These are phyloP conservation scores for Stenopsyche tienmushanensis DNA, from an alignment of 1,140 invertebrate species.

Conservation along the genomic window DNA sequence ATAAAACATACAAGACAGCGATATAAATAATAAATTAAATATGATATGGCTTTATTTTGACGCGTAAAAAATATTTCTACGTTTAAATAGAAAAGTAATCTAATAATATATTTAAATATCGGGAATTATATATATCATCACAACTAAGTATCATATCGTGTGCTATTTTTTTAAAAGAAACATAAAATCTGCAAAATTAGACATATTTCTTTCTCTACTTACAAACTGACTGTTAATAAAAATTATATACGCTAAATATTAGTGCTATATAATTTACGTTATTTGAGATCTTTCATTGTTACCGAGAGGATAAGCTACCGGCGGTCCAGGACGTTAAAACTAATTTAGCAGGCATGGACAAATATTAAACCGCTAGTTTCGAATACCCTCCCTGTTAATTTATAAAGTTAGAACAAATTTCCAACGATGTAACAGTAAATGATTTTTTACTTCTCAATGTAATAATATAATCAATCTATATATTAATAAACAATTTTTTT, in stretches of 20 bases:
- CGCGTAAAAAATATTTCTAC: too few relatives aligned
- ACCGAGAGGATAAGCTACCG: conserved; percentile 8
- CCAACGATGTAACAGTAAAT: conserved; percentile 30
- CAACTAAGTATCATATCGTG: too few relatives aligned
- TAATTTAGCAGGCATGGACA: conserved; percentile 12
- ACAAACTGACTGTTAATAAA: background rate
- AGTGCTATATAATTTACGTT: conserved; percentile 24
- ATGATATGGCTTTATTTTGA: too few relatives aligned
- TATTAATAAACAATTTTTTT: conserved; percentile 42
- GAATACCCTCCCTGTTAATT: conserved; percentile 11
- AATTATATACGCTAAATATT: conserved; percentile 16
- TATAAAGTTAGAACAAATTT: too few relatives aligned
- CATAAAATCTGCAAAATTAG: too few relatives aligned
- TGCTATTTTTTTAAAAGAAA: too few relatives aligned
- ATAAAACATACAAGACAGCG: too few relatives aligned
- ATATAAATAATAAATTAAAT: too few relatives aligned
- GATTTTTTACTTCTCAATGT: conserved; percentile 22
- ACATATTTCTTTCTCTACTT: too few relatives aligned
- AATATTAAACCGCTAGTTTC: conserved; percentile 9
- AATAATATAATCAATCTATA: conserved; percentile 40
- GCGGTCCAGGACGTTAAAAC: background rate
- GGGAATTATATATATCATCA: too few relatives aligned
- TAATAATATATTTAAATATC: too few relatives aligned
- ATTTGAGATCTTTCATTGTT: conserved; percentile 39
- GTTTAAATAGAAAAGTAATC: too few relatives aligned